Percentiles rank a stretch among this genome's conserved stretches.
phyloP scores from a whole-genome alignment of 2,888 invertebrate genomes.

The Pristionchus japonicus region DNA sequence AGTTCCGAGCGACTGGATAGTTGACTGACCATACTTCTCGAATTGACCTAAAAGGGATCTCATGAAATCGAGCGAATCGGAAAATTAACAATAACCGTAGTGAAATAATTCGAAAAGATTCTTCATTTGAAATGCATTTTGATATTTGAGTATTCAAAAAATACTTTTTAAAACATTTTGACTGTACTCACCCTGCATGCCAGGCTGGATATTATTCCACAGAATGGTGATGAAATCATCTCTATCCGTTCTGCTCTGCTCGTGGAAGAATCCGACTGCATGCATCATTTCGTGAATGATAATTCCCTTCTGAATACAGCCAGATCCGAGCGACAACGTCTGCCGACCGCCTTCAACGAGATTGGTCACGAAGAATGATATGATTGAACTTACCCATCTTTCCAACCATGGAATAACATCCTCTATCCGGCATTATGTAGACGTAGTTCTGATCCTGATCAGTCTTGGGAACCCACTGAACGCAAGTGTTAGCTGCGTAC shows the following conservation, averaged over 20 bases:
- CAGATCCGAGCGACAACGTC: slow-evolving; percentile 70
- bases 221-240: slow-evolving; percentile 72
- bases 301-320: slow-evolving; percentile 74
- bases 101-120: too few species aligned
- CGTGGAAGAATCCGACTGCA: slow-evolving; percentile 74
- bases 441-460: slow-evolving; percentile 71
- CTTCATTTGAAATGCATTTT: too few species aligned
- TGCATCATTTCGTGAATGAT: slow-evolving; percentile 75
- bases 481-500: slow-evolving; percentile 70
- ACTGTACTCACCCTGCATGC: slow-evolving; percentile 67
- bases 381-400: slow-evolving; percentile 58
- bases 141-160: too few species aligned
- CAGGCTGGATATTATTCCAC: slow-evolving; percentile 73
- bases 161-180: too few species aligned
- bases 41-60: slow-evolving; percentile 72
- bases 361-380: neutral
- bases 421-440: slow-evolving; percentile 73
- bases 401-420: slow-evolving; percentile 75
- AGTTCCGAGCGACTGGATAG: slow-evolving; percentile 71
- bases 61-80: too few species aligned
- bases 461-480: slow-evolving; percentile 72
- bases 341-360: slow-evolving; percentile 63
- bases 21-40: slow-evolving; percentile 72
- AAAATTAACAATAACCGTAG: too few species aligned
- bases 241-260: slow-evolving; percentile 67